A percentile compares a stretch with the other conserved stretches of the same genome.
Evolutionary conservation across 1,140 invertebrate genomes (phyloP).

Genomic region (Branchinecta lindahli): DNA sequence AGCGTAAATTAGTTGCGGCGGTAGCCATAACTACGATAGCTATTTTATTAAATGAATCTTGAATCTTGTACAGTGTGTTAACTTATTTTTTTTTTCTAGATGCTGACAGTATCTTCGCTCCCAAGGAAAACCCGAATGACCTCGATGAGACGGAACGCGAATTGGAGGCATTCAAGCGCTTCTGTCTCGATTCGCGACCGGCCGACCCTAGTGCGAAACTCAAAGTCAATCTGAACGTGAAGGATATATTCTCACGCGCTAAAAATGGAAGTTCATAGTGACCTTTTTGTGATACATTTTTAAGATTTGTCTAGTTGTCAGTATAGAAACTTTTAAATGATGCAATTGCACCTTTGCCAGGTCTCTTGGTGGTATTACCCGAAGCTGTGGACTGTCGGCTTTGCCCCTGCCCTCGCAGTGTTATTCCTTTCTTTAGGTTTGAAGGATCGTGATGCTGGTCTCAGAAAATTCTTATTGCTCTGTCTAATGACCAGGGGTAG

Average conservation of each 20-base stretch:
- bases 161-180: slow-evolving; percentile 60
- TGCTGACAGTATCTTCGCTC: slow-evolving; percentile 58
- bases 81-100: slow-evolving; percentile 27
- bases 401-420: too few species aligned
- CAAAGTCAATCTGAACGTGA: slow-evolving; percentile 55
- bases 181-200: slow-evolving; percentile 53
- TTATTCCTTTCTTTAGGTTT: too few species aligned
- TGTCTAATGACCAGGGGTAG: too few species aligned
- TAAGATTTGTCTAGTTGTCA: not conserved
- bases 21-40: too few species aligned
- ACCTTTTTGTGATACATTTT: not conserved
- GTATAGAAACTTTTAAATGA: too few species aligned
- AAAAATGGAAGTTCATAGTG: not conserved
- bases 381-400: too few species aligned
- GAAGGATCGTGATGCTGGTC: too few species aligned
- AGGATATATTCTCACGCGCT: slow-evolving; percentile 41
- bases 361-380: too few species aligned
- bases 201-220: slow-evolving; percentile 44
- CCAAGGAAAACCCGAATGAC: slow-evolving; percentile 49
- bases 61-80: not conserved
- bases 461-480: too few species aligned
- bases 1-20: too few species aligned
- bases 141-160: slow-evolving; percentile 57
- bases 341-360: too few species aligned
- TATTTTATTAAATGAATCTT: too few species aligned